Conservation (phyloP, 2,113 vertebrate genomes). For the Glaucomys volans region DNA sequence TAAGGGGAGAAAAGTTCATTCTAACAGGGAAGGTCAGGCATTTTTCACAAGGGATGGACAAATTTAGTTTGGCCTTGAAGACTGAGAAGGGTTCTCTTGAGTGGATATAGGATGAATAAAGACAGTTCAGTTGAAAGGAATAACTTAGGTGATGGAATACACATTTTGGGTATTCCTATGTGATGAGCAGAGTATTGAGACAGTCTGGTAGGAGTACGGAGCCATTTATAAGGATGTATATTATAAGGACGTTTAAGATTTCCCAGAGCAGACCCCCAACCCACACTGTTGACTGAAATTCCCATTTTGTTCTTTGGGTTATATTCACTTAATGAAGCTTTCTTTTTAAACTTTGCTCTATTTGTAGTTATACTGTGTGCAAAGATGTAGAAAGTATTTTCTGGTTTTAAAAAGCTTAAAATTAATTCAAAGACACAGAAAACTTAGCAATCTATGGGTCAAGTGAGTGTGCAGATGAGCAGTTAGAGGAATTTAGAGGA, state of each 20-base stretch:
- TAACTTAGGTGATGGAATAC: background rate
- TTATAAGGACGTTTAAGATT: background rate
- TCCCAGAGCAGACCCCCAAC: background rate
- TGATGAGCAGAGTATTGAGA: background rate
- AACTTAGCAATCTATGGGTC: background rate
- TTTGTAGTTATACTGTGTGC: constrained; percentile 41
- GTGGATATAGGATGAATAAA: background rate
- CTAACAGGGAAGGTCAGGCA: background rate
- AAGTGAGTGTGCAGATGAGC: background rate
- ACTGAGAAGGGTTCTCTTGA: background rate
- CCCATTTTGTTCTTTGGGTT: background rate
- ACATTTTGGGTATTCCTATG: background rate
- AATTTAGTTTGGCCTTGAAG: background rate
- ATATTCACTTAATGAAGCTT: background rate
- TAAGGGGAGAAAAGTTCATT: background rate
- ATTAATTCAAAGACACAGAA: background rate
- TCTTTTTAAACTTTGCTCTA: background rate
- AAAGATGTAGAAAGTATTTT: background rate
- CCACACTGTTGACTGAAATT: background rate
- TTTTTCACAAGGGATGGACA: background rate
- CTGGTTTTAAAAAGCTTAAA: background rate
- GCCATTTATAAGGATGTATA: background rate
- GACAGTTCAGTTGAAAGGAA: background rate
- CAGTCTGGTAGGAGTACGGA: background rate
- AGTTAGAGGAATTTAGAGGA: background rate